Percentiles rank a stretch among this genome's conserved stretches.
phyloP scores from a whole-genome alignment of 2,113 vertebrate species.

The Platichthys stellatus region DNA sequence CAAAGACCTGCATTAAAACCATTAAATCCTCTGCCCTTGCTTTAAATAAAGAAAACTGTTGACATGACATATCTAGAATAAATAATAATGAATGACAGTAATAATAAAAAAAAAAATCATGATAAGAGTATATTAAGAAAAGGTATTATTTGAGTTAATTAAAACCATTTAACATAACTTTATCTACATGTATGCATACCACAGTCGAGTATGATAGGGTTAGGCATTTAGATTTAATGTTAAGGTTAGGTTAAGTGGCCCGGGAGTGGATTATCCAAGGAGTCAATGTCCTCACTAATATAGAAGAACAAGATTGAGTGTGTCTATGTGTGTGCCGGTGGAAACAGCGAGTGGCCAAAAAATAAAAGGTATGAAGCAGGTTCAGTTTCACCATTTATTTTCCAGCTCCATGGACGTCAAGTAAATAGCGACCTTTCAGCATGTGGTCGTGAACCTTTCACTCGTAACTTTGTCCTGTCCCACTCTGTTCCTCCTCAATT shows the following conservation, averaged over 20 bases:
- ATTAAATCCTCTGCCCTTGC: too few species aligned
- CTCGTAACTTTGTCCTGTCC: conserved; percentile 17
- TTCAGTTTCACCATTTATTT: conserved; percentile 57
- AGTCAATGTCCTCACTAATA: background rate
- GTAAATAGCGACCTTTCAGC: conserved; percentile 58
- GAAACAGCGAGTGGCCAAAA: conserved; percentile 2
- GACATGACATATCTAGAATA: too few species aligned
- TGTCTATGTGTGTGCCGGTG: background rate
- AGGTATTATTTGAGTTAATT: too few species aligned
- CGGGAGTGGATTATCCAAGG: too few species aligned
- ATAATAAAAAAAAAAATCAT: too few species aligned
- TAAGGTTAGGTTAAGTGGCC: too few species aligned
- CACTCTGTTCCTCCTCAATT: background rate
- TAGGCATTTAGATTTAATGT: background rate
- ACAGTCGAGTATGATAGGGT: background rate
- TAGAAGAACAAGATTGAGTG: background rate
- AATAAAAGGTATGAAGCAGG: conserved; percentile 32
- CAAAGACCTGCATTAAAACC: too few species aligned
- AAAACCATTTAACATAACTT: too few species aligned
- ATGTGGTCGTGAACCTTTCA: conserved; percentile 24
- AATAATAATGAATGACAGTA: too few species aligned
- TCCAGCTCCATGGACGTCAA: conserved; percentile 15
- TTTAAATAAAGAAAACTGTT: too few species aligned
- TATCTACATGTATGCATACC: too few species aligned
- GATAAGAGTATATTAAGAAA: too few species aligned